These are phyloP conservation scores for Formica aserva DNA, from an alignment of 2,888 invertebrate genomes.

Conservation along the genomic window DNA sequence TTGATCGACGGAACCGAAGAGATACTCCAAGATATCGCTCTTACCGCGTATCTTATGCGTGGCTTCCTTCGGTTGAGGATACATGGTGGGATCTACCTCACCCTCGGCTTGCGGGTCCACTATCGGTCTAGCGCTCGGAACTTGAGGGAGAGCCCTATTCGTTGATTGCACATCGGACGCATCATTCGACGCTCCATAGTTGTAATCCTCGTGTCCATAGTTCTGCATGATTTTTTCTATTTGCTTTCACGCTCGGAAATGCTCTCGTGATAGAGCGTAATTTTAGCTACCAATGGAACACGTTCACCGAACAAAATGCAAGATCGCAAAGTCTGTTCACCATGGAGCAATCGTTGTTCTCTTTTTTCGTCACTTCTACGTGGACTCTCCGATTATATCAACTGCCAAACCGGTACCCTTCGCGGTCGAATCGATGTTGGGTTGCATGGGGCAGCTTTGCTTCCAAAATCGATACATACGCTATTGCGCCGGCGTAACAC, in stretches of 20 bases:
- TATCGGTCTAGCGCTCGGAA: conserved; percentile 88
- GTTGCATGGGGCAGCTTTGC: conserved; percentile 79
- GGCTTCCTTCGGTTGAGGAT: conserved; percentile 94
- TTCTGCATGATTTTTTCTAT: conserved; percentile 79
- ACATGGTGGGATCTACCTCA: conserved; percentile 94
- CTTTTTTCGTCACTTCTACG: conserved; percentile 32
- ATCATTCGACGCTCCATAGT: conserved; percentile 68
- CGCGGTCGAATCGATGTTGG: conserved; percentile 81
- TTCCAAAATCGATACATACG: conserved; percentile 81
- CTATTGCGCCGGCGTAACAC: conserved; percentile 79
- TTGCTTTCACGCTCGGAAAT: not conserved
- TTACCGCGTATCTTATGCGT: conserved; percentile 96
- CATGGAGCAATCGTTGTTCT: conserved; percentile 18
- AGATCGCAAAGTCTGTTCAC: not conserved
- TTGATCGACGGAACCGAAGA: conserved; percentile 94
- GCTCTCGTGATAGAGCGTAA: conserved; percentile 13
- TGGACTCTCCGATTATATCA: conserved; percentile 42
- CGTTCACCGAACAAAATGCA: conserved; percentile 1
- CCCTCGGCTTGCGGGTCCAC: conserved; percentile 94
- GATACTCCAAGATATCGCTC: conserved; percentile 93
- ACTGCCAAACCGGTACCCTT: conserved; percentile 41
- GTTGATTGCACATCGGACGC: conserved; percentile 26
- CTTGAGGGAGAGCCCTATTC: conserved; percentile 75
- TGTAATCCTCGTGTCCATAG: conserved; percentile 81
- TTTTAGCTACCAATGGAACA: conserved; percentile 1